These are phyloP conservation scores for Caenorhabditis remanei DNA, from an alignment of 1,140 invertebrate species.

Conservation along the genomic window DNA sequence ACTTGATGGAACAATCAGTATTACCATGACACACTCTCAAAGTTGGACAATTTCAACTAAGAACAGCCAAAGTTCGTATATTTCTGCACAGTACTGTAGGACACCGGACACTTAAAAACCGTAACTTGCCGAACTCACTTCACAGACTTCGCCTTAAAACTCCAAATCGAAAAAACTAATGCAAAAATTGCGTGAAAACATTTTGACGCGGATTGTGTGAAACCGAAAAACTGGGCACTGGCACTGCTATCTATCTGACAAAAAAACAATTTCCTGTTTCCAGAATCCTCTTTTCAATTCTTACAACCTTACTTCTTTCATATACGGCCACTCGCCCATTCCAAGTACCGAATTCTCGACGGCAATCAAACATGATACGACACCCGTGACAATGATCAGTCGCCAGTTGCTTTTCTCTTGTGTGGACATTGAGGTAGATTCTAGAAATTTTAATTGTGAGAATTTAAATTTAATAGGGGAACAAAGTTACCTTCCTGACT, in stretches of 20 bases:
- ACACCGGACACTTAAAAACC: no score
- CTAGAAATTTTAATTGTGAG: neutral
- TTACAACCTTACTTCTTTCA: neutral
- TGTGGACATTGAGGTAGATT: no score
- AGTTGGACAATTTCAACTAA: no score
- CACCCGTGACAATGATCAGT: neutral
- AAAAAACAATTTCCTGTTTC: neutral
- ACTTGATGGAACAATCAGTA: no score
- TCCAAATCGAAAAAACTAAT: constrained; percentile 20
- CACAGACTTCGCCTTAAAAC: neutral
- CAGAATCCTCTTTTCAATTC: no score
- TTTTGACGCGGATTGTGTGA: neutral
- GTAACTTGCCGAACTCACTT: neutral
- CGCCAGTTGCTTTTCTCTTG: neutral
- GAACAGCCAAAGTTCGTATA: no score
- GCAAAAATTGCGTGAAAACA: constrained; percentile 24
- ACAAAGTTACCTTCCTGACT: no score
- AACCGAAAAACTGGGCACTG: neutral
- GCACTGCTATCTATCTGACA: constrained; percentile 9
- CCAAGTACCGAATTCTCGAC: constrained; percentile 36
- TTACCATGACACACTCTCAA: no score
- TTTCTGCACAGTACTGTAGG: no score
- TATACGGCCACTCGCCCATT: constrained; percentile 20
- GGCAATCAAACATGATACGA: constrained; percentile 10
- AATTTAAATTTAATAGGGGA: neutral